Base-by-base conservation (phyloP, 1,140 invertebrate genomes). In the Ptiloglossa arizonensis region DNA sequence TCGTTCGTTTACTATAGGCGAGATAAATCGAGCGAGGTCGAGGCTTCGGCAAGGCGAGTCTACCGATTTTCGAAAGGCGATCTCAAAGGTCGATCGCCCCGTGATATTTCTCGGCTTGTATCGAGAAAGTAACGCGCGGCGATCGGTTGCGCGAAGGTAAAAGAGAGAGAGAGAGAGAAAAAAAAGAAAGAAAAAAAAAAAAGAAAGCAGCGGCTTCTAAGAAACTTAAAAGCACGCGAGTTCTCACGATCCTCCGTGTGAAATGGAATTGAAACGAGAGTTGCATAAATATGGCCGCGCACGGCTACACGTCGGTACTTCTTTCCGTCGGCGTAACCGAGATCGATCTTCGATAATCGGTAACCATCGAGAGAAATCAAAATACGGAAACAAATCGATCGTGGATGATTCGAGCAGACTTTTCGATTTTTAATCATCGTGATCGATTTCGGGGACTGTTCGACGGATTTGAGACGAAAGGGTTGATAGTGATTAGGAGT, bases 11-110 rank as follows among this genome's bases (percentile, higher is more conserved):
- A 35, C 64, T 17, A 48, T 44, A 35, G 54, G 22, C 44, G 54
- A 59, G 72, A 46, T 83, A 84, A 78, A 81, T 80, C 82, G 83
- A 80, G 82, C 83, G 83, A 85, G 82, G 83, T 81, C 83, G 79
- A 69, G 70, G 77, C 54, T 82, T 59, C 41, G 56, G 44, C 76
- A 32, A 67, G 50, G 80, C 64, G 71, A 80, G 74, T 57, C 71
- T 78, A 56, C 64, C 73, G 69, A 81, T 85, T 85, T 85, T 86
- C 76, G 83, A 86, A 82, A 86, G 83, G 80, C 79, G 29, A 46
- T 48, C 69, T 22, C 67, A 85, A 85, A 86, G 80, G 84, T 86
- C 83, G 84, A 82, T 82, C 77, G 67, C 69, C 72, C 59, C 59
- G 66, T 44, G 66, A 68, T 83, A 82, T 68, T 68, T 79, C 68